Evolutionary conservation across 2,888 invertebrate species (phyloP), one percentile per base, ranked within the genome.

Genomic region (Drosophila stalkeri): DNA sequence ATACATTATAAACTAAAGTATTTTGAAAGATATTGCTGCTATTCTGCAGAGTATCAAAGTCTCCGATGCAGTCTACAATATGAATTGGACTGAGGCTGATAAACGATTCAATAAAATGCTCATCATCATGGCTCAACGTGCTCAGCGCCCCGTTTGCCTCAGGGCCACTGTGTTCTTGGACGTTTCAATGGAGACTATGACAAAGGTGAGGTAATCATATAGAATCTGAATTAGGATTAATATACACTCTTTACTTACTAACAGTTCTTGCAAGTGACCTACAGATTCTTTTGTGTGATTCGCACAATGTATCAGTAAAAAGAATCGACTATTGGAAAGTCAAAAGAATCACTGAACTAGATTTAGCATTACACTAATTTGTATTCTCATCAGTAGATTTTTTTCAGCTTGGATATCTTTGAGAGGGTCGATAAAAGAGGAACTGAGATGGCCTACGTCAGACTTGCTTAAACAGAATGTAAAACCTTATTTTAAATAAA

Each of bases 171-270:
- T 79, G 0, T 86, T 90, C 55, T 35, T 91, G 2, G 65, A 79
- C 1, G 72, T 91, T 12, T 91, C 91, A 0, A 73, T 87, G 66
- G 20, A 64, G n/a, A 91, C 90, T 0, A 91, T 91, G 81, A 86
- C 82, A 5, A 77, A 73, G 68, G 91, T 90, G 27, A 47, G 63
- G 20, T 3, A 2, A 56, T n/a, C 7, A 6, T 7, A n/a, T 1
- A 11, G 9, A 37, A 27, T 1, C 18, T 14, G n/a, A 18, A 6
- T 63, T 12, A 27, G 5, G 27, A 27, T 59, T 18, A 0, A 20
- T n/a, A 4, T 2, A 27, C 0, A 0, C n/a, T 0, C 7, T 44
- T 6, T 0, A 20, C 23, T 35, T 46, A 14, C 14, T 55, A 52
- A 8, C 54, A 91, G 89, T 85, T 91, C 23, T 51, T 83, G 27